These are phyloP conservation scores for Myrmophylax atrothorax DNA, from an alignment of 2,113 vertebrate species.

Conservation along the genomic window DNA sequence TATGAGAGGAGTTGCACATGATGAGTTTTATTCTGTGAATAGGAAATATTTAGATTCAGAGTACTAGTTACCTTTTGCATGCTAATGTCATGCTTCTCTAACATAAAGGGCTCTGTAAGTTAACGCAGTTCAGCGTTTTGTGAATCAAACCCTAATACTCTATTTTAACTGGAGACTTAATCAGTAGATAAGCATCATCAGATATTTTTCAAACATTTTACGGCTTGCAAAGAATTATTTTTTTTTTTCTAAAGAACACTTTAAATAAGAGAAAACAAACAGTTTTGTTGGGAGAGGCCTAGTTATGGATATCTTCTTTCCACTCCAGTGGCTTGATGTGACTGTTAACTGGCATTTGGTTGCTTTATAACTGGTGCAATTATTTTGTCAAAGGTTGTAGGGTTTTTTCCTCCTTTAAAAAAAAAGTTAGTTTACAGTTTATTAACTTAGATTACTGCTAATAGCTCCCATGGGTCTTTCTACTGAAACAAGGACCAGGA, in stretches of 20 bases:
- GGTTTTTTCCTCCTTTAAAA: not conserved
- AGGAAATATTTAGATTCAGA: constrained; percentile 36
- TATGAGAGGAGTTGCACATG: constrained; percentile 25
- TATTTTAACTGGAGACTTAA: constrained; percentile 17
- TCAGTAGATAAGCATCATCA: not conserved
- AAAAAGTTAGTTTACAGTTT: constrained; percentile 74
- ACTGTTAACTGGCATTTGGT: constrained; percentile 3
- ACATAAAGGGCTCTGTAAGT: constrained; percentile 29
- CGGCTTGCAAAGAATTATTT: not conserved
- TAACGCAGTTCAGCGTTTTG: constrained; percentile 3
- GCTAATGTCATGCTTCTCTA: constrained; percentile 50
- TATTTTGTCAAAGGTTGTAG: constrained; percentile 65
- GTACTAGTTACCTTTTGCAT: constrained; percentile 49
- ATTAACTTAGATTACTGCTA: constrained; percentile 73
- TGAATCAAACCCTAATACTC: not conserved
- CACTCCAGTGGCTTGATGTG: not conserved
- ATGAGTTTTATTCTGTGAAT: constrained; percentile 40
- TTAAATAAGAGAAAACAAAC: constrained; percentile 23
- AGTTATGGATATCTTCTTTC: constrained; percentile 17
- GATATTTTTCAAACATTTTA: constrained; percentile 32
- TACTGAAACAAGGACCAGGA: constrained; percentile 54
- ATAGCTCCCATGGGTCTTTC: constrained; percentile 67
- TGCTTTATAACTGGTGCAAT: constrained; percentile 32
- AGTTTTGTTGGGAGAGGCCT: not conserved
- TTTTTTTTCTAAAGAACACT: not conserved